Evolutionary conservation across 2,113 vertebrate genomes (phyloP).

Genomic region (Leptosomus discolor): DNA sequence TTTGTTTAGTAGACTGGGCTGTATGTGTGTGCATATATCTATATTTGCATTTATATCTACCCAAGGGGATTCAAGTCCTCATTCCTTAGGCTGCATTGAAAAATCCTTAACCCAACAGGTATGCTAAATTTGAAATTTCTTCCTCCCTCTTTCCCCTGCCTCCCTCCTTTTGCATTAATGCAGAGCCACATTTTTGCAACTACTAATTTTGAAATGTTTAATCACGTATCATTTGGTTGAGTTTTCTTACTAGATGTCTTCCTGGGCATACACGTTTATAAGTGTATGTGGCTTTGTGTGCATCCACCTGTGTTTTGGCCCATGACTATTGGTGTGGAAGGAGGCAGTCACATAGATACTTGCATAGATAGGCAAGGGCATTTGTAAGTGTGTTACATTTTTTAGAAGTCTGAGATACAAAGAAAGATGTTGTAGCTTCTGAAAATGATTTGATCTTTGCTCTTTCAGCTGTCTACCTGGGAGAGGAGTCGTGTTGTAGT

Average conservation of each 20-base stretch:
- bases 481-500: not conserved
- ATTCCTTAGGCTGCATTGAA: slow-evolving; percentile 24
- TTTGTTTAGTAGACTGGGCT: not conserved
- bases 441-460: not conserved
- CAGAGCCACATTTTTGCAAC: not conserved
- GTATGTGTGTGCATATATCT: not conserved
- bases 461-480: not conserved
- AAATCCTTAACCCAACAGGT: slow-evolving; percentile 10
- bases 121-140: slow-evolving; percentile 4
- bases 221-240: not conserved
- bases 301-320: not conserved
- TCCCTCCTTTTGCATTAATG: slow-evolving; percentile 1
- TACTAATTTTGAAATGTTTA: not conserved
- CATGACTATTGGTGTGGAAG: not conserved
- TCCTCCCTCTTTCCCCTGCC: not conserved
- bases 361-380: not conserved
- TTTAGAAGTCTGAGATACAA: not conserved
- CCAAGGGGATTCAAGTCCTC: slow-evolving; percentile 9
- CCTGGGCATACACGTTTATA: not conserved
- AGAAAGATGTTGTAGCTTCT: not conserved
- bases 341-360: not conserved
- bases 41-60: slow-evolving; percentile 40
- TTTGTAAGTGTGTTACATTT: not conserved
- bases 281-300: not conserved
- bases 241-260: not conserved